Base-by-base conservation (phyloP, 2,888 invertebrate genomes). In the Andrena camellia region DNA sequence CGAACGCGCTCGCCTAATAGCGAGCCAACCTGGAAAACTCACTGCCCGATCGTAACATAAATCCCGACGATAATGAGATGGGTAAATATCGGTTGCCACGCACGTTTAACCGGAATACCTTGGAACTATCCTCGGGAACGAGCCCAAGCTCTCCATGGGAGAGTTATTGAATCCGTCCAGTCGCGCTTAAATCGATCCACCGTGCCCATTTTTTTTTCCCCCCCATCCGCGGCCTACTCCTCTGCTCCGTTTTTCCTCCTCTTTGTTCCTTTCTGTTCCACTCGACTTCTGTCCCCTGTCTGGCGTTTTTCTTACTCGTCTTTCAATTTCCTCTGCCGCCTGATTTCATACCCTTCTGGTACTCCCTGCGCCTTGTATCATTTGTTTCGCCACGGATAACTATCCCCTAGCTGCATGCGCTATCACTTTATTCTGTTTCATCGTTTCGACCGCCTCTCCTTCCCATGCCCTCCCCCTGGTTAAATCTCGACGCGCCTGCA, bases 71-170 rank as follows among this genome's bases (percentile, higher is more conserved):
- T 91, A 91, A 91, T 91, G 89, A 91, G 91, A 90, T 88, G 88
- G 87, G 85, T 90, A 90, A 91, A 90, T 88, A 91, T 90, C 88
- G 88, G 89, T 90, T 90, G 90, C 86, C 89, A 86, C 88, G 86
- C 88, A 87, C 86, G 87, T 89, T 87, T 87, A 89, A 90, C 86
- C 78, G 87, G 88, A 88, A 85, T 85, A 78, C 87, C 88, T 89
- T 87, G 88, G 88, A 81, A 86, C 80, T 67, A 66, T 70, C 79
- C 79, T 67, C 64, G 48, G 60, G 42, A 48, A 17, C 67, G 73
- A 42, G 63, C 62, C 13, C 63, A 52, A 72, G 59, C 78, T 54
- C 74, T 50, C 60, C 63, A 75, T 80, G 64, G 74, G 68, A 87
- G 88, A 90, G 83, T 90, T 90, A 90, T 90, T 90, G 89, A 90